Evolutionary conservation across 1,140 invertebrate genomes (phyloP).

Genomic region (Drosophila pandora): DNA sequence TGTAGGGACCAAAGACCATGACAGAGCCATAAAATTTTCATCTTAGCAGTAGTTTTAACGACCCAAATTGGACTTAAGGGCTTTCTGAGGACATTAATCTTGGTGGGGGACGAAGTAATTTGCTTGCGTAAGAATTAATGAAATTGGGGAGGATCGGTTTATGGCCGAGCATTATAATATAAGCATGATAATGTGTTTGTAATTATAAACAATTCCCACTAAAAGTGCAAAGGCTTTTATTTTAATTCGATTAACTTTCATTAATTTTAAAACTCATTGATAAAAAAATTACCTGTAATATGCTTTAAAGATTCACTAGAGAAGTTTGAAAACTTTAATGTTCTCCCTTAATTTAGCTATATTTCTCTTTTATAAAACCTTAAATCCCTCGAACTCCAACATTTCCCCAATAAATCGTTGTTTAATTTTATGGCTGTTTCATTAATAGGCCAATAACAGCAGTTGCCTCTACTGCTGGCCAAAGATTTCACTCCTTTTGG

Average conservation of each 20-base stretch:
- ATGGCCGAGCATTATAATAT: conserved; percentile 17
- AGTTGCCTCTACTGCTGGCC: conserved; percentile 28
- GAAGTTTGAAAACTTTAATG: neutral
- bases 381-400: conserved; percentile 12
- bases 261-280: too few relatives aligned
- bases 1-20: conserved; percentile 32
- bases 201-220: conserved; percentile 3
- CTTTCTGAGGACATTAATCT: conserved; percentile 22
- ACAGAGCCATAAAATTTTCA: conserved; percentile 51
- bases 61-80: conserved; percentile 48
- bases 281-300: neutral
- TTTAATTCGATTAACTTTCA: neutral
- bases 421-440: conserved; percentile 71
- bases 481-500: conserved; percentile 36
- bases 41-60: conserved; percentile 48
- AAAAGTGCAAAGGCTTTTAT: neutral
- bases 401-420: conserved; percentile 45
- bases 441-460: conserved; percentile 65
- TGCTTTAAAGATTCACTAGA: too few relatives aligned
- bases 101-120: conserved; percentile 7
- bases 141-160: conserved; percentile 5
- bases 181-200: conserved; percentile 6
- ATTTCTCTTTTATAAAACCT: conserved; percentile 6
- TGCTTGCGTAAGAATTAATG: conserved; percentile 17
- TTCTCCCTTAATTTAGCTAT: neutral